These are phyloP conservation scores for Pelodiscus sinensis DNA, from an alignment of 2,113 vertebrate genomes.

Conservation along the genomic window DNA sequence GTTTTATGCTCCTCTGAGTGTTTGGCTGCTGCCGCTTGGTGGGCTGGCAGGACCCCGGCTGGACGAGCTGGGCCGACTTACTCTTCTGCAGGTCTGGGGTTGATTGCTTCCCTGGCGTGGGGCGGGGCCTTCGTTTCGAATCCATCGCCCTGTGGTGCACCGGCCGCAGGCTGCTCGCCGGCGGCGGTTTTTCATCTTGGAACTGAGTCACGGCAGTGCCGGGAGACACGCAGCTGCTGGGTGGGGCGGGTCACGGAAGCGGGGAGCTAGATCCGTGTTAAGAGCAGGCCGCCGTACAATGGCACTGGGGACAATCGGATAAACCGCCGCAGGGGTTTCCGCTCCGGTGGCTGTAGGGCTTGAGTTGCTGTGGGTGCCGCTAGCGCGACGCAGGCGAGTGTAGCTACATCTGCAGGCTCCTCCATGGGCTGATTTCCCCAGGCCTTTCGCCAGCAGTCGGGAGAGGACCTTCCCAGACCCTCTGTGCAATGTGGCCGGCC, in stretches of 20 bases:
- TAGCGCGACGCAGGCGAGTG: not conserved
- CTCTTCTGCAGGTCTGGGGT: not conserved
- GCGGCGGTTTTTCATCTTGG: not conserved
- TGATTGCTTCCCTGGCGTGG: not conserved
- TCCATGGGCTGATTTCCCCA: fast-evolving
- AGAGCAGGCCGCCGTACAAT: fast-evolving
- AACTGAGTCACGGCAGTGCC: not conserved
- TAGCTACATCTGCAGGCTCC: not conserved
- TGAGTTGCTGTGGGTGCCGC: not conserved
- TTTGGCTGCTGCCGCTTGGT: not conserved
- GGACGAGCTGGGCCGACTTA: fast-evolving
- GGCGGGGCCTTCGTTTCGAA: fast-evolving
- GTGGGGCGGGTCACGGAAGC: fast-evolving
- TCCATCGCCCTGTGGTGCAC: not conserved
- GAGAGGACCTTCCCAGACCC: not conserved
- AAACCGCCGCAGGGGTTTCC: not conserved
- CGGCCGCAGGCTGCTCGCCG: fast-evolving
- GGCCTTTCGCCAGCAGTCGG: not conserved
- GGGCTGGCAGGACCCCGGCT: fast-evolving
- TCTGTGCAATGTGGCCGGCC: not conserved
- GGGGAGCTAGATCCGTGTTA: not conserved
- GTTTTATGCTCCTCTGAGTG: not conserved
- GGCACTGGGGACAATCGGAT: fast-evolving
- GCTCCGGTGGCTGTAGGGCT: not conserved
- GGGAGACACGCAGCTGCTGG: fast-evolving